These are phyloP conservation scores for Drosophila flavopinicola DNA, from an alignment of 2,888 invertebrate species.

Conservation along the genomic window DNA sequence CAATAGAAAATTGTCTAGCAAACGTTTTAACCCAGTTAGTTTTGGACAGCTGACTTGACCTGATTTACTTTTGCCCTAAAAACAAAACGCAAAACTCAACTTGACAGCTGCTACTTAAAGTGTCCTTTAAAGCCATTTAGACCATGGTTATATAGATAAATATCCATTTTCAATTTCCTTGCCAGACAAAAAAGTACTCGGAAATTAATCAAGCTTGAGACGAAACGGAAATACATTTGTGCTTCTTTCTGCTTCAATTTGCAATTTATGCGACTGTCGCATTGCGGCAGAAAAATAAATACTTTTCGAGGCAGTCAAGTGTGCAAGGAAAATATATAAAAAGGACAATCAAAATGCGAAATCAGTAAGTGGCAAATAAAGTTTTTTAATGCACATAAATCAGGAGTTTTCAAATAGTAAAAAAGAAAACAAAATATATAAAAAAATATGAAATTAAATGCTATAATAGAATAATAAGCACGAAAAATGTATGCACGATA, in stretches of 20 bases:
- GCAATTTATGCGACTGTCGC: conserved; percentile 47
- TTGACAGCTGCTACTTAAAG: conserved; percentile 20
- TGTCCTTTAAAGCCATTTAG: neutral
- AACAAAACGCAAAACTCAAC: conserved; percentile 12
- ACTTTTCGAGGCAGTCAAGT: conserved; percentile 13
- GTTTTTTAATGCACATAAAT: neutral
- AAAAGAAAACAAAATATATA: neutral
- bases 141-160: conserved; percentile 11
- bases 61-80: conserved; percentile 8
- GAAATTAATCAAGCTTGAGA: conserved; percentile 46
- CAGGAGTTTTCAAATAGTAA: neutral
- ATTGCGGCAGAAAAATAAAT: conserved; percentile 33
- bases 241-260: conserved; percentile 24
- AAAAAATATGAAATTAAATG: neutral
- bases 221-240: conserved; percentile 39
- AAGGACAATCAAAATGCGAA: conserved; percentile 7
- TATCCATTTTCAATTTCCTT: conserved; percentile 56
- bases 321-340: conserved; percentile 6
- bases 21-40: conserved; percentile 21
- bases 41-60: conserved; percentile 20
- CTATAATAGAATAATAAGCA: no score
- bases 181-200: conserved; percentile 25
- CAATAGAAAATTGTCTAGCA: neutral
- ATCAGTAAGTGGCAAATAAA: conserved; percentile 2
- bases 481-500: no score